A percentile compares a stretch with the other conserved stretches of the same genome.
Evolutionary conservation across 2,888 invertebrate species (phyloP).

Genomic region (Tetheella fluctuosa): DNA sequence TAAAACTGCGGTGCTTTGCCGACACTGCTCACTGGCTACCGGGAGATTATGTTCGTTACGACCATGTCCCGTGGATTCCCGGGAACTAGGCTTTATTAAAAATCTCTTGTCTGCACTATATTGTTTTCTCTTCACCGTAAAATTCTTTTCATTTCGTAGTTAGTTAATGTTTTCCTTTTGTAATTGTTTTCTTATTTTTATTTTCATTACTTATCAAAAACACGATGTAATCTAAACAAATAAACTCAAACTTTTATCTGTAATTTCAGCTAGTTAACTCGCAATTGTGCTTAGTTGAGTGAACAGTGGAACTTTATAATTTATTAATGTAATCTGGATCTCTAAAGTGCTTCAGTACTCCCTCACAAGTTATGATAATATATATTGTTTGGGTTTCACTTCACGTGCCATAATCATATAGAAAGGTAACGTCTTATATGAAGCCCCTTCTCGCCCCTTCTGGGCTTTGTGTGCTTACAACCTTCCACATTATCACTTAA

Average conservation of each 20-base stretch:
- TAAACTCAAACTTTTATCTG: neutral
- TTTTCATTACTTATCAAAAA: too few species aligned
- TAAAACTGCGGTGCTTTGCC: neutral
- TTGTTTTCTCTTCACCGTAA: neutral
- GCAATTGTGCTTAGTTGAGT: neutral
- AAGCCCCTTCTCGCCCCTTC: too few species aligned
- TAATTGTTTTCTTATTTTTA: neutral
- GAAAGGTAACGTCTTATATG: neutral
- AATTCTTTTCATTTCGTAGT: neutral
- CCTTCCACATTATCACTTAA: too few species aligned
- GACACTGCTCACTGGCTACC: neutral
- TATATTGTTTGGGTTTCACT: neutral
- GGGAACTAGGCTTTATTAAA: neutral
- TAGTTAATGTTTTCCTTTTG: neutral
- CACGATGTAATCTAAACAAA: too few species aligned
- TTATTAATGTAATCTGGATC: neutral
- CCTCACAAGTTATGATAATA: neutral
- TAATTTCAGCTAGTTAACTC: neutral
- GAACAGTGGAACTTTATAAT: neutral
- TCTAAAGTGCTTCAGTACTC: neutral
- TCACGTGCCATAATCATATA: neutral
- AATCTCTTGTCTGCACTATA: neutral
- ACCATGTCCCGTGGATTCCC: neutral
- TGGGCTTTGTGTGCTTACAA: too few species aligned
- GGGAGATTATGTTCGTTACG: neutral